Base-by-base conservation (phyloP, 2,113 vertebrate species). In the Heteronetta atricapilla region DNA sequence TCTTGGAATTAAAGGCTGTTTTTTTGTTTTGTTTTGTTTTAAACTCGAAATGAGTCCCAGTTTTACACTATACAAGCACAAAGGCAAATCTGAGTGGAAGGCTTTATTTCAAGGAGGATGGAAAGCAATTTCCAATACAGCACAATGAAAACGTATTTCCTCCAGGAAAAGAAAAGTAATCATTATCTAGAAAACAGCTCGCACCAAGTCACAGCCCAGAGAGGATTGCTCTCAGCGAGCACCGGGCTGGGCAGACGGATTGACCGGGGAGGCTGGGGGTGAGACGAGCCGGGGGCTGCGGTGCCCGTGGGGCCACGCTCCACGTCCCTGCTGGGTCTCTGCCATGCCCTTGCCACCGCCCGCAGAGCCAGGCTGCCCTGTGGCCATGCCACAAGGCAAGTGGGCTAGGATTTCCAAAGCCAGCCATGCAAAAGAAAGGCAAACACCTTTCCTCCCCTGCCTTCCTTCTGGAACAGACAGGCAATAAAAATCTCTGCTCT, bases 101-200 rank as follows among this genome's bases (percentile, higher is more conserved):
- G 33, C 46, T 95, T 96, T 86, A 62, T 88, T 94, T 92, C 78
- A 86, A 95, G 92, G 74, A 94, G 88, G 88, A 86, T n/a, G 40
- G 40, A 95, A 93, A 91, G 88, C 73, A 94, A 90, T 96, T 95
- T 94, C 78, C 90, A 44, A 33, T 46, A 75, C 31, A 60, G 73
- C 28, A 34, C 69, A 94, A 86, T 4, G 2, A 95, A 96, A 96
- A 93, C 77, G 64, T 88, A 88, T 93, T 93, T 90, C 90, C 88
- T 93, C 86, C 69, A 93, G 80, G 94, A 80, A 82, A 91, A 70
- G 16, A 52, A 82, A 83, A 67, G 76, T 66, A 86, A 94, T 86
- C 86, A 84, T 89, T 93, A 93, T 86, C 92, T 92, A 89, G 40
- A 58, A 92, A 97, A 92, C 69, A 84, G 90, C 89, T 88, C 5